Conservation (phyloP, 1,140 invertebrate species). For the Sitodiplosis mosellana region DNA sequence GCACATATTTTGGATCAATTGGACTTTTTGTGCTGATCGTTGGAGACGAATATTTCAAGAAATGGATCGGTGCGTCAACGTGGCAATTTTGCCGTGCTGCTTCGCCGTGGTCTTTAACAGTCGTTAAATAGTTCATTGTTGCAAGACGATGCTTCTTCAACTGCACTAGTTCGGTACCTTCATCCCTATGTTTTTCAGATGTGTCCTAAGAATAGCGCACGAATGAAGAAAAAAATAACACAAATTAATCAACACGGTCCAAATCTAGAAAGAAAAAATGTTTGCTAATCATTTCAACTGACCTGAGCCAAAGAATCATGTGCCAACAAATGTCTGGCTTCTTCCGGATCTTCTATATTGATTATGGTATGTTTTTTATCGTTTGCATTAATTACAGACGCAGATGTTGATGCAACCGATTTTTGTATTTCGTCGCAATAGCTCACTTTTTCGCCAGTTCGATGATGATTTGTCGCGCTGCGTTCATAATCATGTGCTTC, state of each 20-base stretch:
- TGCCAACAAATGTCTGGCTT: constrained; percentile 1
- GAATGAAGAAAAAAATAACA: too few relatives aligned
- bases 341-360: background rate
- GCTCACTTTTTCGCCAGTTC: too few relatives aligned
- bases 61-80: background rate
- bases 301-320: constrained; percentile 2
- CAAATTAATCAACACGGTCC: too few relatives aligned
- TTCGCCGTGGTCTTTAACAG: background rate
- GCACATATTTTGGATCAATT: too few relatives aligned
- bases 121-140: background rate
- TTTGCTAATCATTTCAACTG: background rate
- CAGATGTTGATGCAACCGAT: too few relatives aligned
- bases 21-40: too few relatives aligned
- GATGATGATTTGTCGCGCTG: too few relatives aligned
- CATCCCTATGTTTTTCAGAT: background rate
- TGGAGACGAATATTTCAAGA: background rate
- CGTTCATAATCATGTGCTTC: too few relatives aligned
- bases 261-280: background rate
- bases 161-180: background rate
- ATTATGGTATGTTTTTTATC: background rate
- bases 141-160: background rate
- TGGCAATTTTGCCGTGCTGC: background rate
- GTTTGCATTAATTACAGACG: too few relatives aligned
- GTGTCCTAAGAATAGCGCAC: too few relatives aligned
- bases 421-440: too few relatives aligned